A percentile compares a stretch with the other conserved stretches of the same genome.
Conservation (phyloP, 2,888 invertebrate species). For the Drosophila kuntzei region DNA sequence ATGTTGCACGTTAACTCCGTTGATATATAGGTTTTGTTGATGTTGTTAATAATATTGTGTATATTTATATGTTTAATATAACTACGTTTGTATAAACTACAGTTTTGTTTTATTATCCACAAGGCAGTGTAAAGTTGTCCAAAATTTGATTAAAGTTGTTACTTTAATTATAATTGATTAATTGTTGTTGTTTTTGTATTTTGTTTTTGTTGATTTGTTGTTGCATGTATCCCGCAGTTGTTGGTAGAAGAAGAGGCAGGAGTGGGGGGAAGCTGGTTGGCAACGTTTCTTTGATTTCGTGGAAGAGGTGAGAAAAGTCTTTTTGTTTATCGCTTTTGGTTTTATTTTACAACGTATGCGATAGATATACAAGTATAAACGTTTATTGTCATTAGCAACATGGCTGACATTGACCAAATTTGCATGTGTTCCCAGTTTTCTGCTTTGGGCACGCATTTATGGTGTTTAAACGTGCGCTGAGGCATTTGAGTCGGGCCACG, state of each 20-base stretch:
- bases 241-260: slow-evolving; percentile 7
- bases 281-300: slow-evolving; percentile 27
- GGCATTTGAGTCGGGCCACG: slow-evolving; percentile 57
- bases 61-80: slow-evolving; percentile 12
- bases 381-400: slow-evolving; percentile 74
- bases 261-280: slow-evolving; percentile 13
- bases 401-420: slow-evolving; percentile 82
- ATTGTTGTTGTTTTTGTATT: background rate
- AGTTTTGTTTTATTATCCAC: slow-evolving; percentile 49
- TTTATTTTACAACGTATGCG: slow-evolving; percentile 84
- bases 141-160: slow-evolving; percentile 58
- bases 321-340: slow-evolving; percentile 17
- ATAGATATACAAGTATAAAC: slow-evolving; percentile 82
- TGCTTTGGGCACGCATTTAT: slow-evolving; percentile 84
- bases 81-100: slow-evolving; percentile 34
- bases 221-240: background rate
- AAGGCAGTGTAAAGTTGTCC: slow-evolving; percentile 78
- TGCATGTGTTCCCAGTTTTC: slow-evolving; percentile 79
- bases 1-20: slow-evolving; percentile 33
- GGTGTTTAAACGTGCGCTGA: slow-evolving; percentile 71
- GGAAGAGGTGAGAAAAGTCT: slow-evolving; percentile 2
- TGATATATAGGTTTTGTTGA: slow-evolving; percentile 21
- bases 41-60: slow-evolving; percentile 21
- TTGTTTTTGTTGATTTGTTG: slow-evolving; percentile 26
- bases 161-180: slow-evolving; percentile 6